Evolutionary conservation across 2,797 vertebrate genomes (phyloP).

Genomic region (Liparis tanakae): DNA sequence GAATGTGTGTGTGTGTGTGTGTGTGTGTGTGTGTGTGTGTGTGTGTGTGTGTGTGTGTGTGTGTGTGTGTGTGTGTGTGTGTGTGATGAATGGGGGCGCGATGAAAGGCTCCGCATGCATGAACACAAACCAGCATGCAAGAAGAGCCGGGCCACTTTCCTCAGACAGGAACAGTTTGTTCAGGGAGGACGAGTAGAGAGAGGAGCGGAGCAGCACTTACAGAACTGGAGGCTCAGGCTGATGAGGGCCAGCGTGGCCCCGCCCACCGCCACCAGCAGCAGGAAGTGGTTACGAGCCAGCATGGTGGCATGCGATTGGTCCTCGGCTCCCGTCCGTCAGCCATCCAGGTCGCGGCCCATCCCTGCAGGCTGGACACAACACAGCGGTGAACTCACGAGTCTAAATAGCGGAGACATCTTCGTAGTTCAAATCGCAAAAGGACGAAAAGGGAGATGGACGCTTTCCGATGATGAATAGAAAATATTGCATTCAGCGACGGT

Average conservation of each 20-base stretch:
- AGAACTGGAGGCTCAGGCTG: constrained; percentile 80
- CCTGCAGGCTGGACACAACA: constrained; percentile 45
- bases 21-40: no score
- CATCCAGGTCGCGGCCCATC: constrained; percentile 61
- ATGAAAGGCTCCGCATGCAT: constrained; percentile 35
- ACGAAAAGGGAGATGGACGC: no score
- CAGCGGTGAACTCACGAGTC: no score
- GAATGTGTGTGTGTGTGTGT: no score
- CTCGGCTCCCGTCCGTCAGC: constrained; percentile 59
- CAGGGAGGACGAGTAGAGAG: background rate
- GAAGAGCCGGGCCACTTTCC: background rate
- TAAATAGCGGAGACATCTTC: no score
- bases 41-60: no score
- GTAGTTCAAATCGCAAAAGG: background rate
- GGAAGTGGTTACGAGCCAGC: constrained; percentile 80
- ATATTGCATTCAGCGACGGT: background rate
- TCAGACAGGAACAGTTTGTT: background rate
- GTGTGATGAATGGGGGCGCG: constrained; percentile 24
- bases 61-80: no score
- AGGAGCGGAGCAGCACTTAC: constrained; percentile 60
- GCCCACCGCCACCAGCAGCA: constrained; percentile 76
- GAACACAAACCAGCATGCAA: background rate
- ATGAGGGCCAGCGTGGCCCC: constrained; percentile 75
- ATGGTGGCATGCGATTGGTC: constrained; percentile 70
- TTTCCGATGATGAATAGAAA: background rate